Percentiles rank a stretch among this genome's conserved stretches.
These are phyloP conservation scores for Rotaria socialis DNA, from an alignment of 2,888 invertebrate genomes.

Conservation along the genomic window DNA sequence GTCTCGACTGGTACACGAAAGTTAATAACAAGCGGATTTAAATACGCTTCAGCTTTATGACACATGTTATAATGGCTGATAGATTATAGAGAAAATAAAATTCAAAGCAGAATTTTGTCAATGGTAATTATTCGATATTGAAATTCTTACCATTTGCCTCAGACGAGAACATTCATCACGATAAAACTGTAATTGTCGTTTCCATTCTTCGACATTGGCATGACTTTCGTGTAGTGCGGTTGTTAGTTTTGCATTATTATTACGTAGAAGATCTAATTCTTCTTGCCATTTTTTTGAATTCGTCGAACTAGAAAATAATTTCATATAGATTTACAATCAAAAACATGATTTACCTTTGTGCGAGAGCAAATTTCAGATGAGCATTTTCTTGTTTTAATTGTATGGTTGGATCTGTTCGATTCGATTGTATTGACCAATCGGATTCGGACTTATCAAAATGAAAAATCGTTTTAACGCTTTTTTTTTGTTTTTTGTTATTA, in stretches of 20 bases:
- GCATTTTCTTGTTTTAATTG: slow-evolving; percentile 91
- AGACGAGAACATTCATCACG: slow-evolving; percentile 60
- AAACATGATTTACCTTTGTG: slow-evolving; percentile 79
- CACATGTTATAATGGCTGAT: too few species aligned
- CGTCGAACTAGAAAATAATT: slow-evolving; percentile 70
- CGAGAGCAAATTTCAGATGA: slow-evolving; percentile 69
- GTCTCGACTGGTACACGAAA: too few species aligned
- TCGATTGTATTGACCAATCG: not conserved
- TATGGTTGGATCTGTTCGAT: slow-evolving; percentile 51
- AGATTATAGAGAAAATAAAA: too few species aligned
- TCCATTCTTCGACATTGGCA: slow-evolving; percentile 97
- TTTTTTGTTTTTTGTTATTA: not conserved
- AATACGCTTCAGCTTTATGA: too few species aligned
- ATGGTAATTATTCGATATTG: too few species aligned
- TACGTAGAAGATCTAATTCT: slow-evolving; percentile 87
- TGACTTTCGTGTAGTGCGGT: slow-evolving; percentile 90
- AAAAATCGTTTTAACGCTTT: not conserved
- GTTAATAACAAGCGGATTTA: too few species aligned
- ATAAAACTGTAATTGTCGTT: slow-evolving; percentile 76
- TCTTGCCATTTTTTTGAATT: slow-evolving; percentile 99
- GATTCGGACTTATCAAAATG: not conserved
- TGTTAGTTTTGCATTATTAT: slow-evolving; percentile 87
- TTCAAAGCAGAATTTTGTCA: too few species aligned
- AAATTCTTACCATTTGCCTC: not conserved
- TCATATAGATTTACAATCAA: not conserved